A percentile compares a stretch with the other conserved stretches of the same genome.
Conservation (phyloP, 53 echinoderm and acorn worm species). For the Holothuria scabra region DNA sequence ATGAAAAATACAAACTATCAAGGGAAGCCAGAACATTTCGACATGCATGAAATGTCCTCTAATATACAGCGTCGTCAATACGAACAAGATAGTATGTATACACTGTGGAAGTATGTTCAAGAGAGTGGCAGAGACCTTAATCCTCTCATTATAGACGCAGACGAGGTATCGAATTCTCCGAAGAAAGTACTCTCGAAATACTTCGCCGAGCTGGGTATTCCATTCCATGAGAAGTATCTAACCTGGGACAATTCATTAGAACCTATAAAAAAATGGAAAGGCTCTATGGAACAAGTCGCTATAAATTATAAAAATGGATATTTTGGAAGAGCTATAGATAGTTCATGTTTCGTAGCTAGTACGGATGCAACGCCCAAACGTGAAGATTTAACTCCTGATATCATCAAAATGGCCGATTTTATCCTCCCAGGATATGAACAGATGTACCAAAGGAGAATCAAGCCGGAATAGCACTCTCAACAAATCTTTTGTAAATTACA, state of each 20-base stretch:
- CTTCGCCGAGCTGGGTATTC: not conserved
- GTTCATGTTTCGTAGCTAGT: conserved; percentile 2
- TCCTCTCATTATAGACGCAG: conserved; percentile 31
- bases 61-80: not conserved
- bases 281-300: not conserved
- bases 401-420: not conserved
- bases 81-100: not conserved
- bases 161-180: conserved; percentile 17
- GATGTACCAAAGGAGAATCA: conserved; percentile 18
- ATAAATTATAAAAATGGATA: not conserved
- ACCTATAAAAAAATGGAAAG: conserved; percentile 9
- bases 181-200: conserved; percentile 10
- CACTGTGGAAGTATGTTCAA: conserved; percentile 3
- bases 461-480: not conserved
- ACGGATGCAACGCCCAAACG: not conserved
- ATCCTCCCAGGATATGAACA: conserved; percentile 25
- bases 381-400: conserved; percentile 11
- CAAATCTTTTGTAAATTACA: too few species aligned
- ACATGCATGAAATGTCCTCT: conserved; percentile 6
- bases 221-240: conserved; percentile 24
- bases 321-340: conserved; percentile 23
- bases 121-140: not conserved
- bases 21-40: conserved; percentile 14
- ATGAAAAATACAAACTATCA: not conserved
- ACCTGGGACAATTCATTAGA: conserved; percentile 18